These are phyloP conservation scores for Parnassius smintheus DNA, from an alignment of 2,888 invertebrate genomes.

Conservation along the genomic window DNA sequence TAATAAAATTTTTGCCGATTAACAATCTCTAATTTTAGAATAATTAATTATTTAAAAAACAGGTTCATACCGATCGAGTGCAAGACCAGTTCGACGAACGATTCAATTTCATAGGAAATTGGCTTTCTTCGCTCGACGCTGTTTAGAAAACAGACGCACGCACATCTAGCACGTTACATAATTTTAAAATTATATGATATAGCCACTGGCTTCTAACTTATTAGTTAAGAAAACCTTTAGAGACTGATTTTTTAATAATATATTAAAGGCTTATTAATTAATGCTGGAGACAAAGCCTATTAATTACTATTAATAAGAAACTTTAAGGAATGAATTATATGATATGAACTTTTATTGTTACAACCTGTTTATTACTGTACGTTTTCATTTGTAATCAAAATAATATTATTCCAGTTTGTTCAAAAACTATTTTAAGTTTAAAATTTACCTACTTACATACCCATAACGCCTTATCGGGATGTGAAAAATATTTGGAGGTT, in stretches of 20 bases:
- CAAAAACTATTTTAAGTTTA: slow-evolving; percentile 3
- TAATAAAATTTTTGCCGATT: too few relatives aligned
- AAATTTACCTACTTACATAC: slow-evolving; percentile 17
- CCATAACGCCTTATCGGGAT: slow-evolving; percentile 16
- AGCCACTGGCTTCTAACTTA: slow-evolving; percentile 13
- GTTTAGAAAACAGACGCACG: slow-evolving; percentile 25
- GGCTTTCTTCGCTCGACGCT: slow-evolving; percentile 35
- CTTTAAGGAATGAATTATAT: neutral
- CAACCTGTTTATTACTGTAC: slow-evolving; percentile 7
- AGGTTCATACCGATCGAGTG: slow-evolving; percentile 5
- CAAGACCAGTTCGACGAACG: slow-evolving; percentile 35
- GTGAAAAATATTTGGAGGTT: slow-evolving; percentile 9
- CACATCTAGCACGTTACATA: slow-evolving; percentile 23
- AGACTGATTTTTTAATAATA: too few relatives aligned
- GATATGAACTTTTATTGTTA: neutral
- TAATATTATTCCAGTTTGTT: slow-evolving; percentile 9
- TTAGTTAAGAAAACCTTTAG: slow-evolving; percentile 23
- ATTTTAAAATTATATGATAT: slow-evolving; percentile 27
- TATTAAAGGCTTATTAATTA: too few relatives aligned
- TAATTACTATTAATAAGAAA: neutral
- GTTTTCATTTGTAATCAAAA: slow-evolving; percentile 7
- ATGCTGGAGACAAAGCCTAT: neutral
- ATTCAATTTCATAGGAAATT: slow-evolving; percentile 51
- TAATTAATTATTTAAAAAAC: neutral
- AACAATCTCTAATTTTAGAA: too few relatives aligned